A percentile compares a stretch with the other conserved stretches of the same genome.
Conservation (phyloP, 2,888 invertebrate genomes). For the Diadegma fenestrale region DNA sequence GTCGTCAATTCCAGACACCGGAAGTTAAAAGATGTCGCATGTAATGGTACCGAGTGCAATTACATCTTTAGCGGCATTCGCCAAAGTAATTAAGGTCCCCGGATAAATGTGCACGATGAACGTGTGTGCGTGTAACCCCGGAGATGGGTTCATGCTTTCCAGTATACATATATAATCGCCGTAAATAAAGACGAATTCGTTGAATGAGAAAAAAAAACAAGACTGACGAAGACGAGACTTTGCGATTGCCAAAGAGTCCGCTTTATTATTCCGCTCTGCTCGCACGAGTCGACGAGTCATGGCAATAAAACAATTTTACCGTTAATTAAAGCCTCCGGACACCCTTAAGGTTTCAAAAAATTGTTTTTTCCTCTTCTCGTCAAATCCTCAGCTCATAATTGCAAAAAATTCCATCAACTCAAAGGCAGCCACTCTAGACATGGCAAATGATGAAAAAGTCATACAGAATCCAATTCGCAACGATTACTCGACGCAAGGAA, state of each 20-base stretch:
- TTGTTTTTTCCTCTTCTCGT: background rate
- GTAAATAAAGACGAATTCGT: slow-evolving; percentile 39
- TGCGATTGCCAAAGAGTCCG: background rate
- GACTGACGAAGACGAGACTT: slow-evolving; percentile 3
- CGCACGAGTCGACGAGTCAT: background rate
- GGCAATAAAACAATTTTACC: slow-evolving; percentile 15
- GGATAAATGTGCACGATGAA: slow-evolving; percentile 53
- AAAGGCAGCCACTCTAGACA: background rate
- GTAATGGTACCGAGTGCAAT: slow-evolving; percentile 61
- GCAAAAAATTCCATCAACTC: background rate
- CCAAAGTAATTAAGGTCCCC: slow-evolving; percentile 61
- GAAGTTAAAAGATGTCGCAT: slow-evolving; percentile 52
- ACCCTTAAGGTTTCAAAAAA: background rate
- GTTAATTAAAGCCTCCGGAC: background rate
- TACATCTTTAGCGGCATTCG: slow-evolving; percentile 65
- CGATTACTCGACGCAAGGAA: background rate
- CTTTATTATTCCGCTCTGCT: slow-evolving; percentile 16
- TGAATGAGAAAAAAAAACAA: slow-evolving; percentile 11
- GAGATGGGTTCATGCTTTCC: background rate
- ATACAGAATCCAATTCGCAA: background rate
- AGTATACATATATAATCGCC: slow-evolving; percentile 1
- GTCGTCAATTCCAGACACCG: slow-evolving; percentile 57
- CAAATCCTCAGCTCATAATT: background rate
- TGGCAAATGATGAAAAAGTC: background rate
- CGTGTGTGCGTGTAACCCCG: slow-evolving; percentile 22